A percentile compares a stretch with the other conserved stretches of the same genome.
These are phyloP conservation scores for Macrobrachium rosenbergii DNA, from an alignment of 1,140 invertebrate genomes.

Conservation along the genomic window DNA sequence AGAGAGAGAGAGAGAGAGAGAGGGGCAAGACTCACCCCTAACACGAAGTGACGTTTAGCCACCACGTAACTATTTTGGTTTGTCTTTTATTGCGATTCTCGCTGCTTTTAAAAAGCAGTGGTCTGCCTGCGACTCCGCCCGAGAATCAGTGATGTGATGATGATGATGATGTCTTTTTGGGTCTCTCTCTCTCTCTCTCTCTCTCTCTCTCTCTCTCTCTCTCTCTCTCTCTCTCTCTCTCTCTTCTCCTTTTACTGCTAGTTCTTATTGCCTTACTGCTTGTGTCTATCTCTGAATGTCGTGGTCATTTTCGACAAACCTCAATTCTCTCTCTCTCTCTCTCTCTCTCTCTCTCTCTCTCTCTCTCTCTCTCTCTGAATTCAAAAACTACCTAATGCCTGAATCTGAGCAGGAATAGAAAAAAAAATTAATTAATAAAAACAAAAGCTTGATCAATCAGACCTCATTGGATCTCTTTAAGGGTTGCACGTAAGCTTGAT, in stretches of 20 bases:
- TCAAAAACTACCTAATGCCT: no score
- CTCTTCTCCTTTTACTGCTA: background rate
- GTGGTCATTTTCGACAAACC: no score
- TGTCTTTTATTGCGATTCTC: background rate
- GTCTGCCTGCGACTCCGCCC: background rate
- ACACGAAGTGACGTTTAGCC: no score
- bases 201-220: constrained; percentile 36
- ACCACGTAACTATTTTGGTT: background rate
- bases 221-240: background rate
- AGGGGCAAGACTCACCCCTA: background rate
- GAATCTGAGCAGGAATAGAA: no score
- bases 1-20: no score
- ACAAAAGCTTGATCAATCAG: no score
- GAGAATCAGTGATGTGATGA: no score
- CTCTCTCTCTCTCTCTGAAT: background rate
- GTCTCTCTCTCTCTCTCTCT: constrained; percentile 22
- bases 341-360: background rate
- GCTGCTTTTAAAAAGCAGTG: background rate
- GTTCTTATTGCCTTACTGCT: no score
- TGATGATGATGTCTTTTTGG: background rate
- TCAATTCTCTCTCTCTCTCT: background rate
- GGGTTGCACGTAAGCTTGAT: no score
- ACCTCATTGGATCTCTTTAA: no score
- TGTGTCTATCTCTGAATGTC: no score
- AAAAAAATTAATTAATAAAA: no score